These are phyloP conservation scores for Meda fulgida DNA, from an alignment of 2,797 vertebrate genomes.

Conservation along the genomic window DNA sequence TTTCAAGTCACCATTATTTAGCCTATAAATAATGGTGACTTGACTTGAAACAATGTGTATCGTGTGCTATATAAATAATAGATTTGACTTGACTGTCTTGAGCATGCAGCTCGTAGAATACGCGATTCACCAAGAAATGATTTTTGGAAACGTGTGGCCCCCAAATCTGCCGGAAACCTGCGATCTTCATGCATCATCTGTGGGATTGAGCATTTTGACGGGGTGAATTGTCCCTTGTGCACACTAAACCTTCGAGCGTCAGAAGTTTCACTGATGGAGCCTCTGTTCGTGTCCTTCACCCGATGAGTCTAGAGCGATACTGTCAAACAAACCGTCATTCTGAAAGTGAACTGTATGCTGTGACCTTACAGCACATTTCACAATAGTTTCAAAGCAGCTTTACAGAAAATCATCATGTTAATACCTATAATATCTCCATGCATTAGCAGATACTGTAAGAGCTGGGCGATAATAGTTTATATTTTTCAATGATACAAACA, in stretches of 20 bases:
- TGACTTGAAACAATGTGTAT: background rate
- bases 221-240: constrained; percentile 11
- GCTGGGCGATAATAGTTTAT: background rate
- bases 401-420: background rate
- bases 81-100: background rate
- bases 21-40: too few relatives aligned
- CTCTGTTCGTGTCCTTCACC: background rate
- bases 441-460: background rate
- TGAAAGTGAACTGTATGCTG: background rate
- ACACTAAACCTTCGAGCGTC: constrained; percentile 18
- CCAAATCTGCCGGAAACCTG: background rate
- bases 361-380: background rate
- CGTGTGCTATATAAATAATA: background rate
- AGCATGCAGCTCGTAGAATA: background rate
- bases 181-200: background rate
- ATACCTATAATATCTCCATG: background rate
- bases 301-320: background rate
- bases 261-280: background rate
- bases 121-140: background rate
- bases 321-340: background rate
- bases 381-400: background rate
- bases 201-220: constrained; percentile 23
- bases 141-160: background rate
- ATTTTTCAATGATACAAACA: background rate
- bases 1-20: too few relatives aligned